Evolutionary conservation across 2,113 vertebrate genomes (phyloP).

Genomic region (Alectura lathami): DNA sequence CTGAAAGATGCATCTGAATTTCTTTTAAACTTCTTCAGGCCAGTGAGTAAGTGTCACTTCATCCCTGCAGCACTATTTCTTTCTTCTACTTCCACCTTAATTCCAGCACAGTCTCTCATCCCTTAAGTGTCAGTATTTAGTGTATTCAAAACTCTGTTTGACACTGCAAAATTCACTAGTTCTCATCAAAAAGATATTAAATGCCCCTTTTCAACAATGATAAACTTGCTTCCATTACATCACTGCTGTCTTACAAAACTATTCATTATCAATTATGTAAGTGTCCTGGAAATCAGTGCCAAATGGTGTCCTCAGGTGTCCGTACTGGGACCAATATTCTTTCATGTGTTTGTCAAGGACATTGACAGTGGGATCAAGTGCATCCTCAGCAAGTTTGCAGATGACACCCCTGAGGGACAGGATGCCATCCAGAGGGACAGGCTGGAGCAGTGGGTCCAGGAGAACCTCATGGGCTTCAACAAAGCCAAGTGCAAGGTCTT

Average conservation of each 20-base stretch:
- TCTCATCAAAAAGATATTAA: neutral
- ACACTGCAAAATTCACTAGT: neutral
- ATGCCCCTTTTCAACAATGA: neutral
- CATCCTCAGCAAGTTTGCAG: no score
- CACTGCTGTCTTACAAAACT: neutral
- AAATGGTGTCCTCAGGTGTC: no score
- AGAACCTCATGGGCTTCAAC: no score
- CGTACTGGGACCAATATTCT: no score
- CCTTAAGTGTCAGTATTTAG: neutral
- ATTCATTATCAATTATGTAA: neutral
- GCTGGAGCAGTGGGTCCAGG: no score
- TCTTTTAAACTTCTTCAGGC: constrained; percentile 57
- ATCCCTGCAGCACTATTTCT: neutral
- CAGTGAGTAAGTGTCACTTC: constrained; percentile 70
- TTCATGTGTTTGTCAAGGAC: no score
- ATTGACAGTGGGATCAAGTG: no score
- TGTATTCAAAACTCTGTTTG: neutral
- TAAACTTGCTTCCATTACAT: neutral
- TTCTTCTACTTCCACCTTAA: neutral
- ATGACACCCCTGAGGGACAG: no score
- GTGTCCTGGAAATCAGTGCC: neutral
- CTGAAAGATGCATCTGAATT: neutral
- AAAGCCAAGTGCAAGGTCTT: no score
- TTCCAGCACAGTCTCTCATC: neutral
- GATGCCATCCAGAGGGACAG: no score